Evolutionary conservation across 2,888 invertebrate genomes (phyloP).

Genomic region (Drosophila suboccidentalis): DNA sequence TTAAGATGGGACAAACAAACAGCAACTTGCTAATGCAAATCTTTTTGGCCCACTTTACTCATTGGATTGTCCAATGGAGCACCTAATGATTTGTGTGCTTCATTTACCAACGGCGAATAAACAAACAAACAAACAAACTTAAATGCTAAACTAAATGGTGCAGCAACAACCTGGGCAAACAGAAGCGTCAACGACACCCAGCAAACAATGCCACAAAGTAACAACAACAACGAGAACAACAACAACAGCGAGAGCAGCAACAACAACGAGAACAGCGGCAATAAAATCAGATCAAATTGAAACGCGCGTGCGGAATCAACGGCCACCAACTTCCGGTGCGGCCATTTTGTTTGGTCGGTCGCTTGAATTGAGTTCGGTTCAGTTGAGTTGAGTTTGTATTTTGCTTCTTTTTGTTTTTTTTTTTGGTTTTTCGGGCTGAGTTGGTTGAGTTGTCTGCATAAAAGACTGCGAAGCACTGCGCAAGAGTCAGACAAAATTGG

Average conservation of each 20-base stretch:
- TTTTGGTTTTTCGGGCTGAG: constrained; percentile 6
- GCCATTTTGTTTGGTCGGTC: constrained; percentile 69
- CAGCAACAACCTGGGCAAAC: constrained; percentile 33
- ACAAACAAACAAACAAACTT: constrained; percentile 34
- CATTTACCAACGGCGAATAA: constrained; percentile 39
- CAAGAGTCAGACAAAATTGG: constrained; percentile 10
- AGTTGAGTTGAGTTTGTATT: constrained; percentile 29
- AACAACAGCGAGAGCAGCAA: constrained; percentile 1
- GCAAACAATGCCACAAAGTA: constrained; percentile 19
- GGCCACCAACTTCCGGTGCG: constrained; percentile 72
- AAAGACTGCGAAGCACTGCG: constrained; percentile 23
- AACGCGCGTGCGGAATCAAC: constrained; percentile 57
- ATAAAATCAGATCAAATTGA: constrained; percentile 77
- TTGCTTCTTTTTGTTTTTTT: neutral
- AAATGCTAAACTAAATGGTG: constrained; percentile 39
- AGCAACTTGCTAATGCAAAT: constrained; percentile 32
- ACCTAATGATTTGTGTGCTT: constrained; percentile 49
- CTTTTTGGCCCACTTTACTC: constrained; percentile 18
- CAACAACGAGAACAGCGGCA: constrained; percentile 37
- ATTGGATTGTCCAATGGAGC: constrained; percentile 41
- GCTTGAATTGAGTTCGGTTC: constrained; percentile 53
- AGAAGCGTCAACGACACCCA: constrained; percentile 21
- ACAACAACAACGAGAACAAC: constrained; percentile 1
- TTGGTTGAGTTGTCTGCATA: constrained; percentile 69
- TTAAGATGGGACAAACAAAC: constrained; percentile 2